These are phyloP conservation scores for Onthophagus taurus DNA, from an alignment of 1,140 invertebrate species.

Conservation along the genomic window DNA sequence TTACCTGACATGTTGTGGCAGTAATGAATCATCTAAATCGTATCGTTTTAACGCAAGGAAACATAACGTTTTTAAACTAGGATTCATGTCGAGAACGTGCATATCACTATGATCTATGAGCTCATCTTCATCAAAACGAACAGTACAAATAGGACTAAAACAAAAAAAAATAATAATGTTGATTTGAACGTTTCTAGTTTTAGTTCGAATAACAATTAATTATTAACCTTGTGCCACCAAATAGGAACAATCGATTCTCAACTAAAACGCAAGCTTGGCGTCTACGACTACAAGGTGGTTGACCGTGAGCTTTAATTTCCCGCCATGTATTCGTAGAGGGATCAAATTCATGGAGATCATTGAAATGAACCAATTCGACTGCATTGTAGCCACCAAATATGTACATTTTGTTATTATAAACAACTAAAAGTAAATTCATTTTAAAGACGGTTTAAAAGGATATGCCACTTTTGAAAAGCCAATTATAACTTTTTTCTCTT, in stretches of 20 bases:
- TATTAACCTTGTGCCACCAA: conserved; percentile 74
- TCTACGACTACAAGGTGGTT: conserved; percentile 57
- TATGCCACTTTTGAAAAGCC: neutral
- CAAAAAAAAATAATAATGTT: too few species aligned
- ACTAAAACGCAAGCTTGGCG: conserved; percentile 70
- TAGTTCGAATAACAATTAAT: too few species aligned
- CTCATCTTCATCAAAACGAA: conserved; percentile 11
- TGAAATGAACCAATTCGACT: conserved; percentile 61
- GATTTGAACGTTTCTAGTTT: neutral
- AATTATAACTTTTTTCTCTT: too few species aligned
- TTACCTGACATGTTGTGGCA: conserved; percentile 55
- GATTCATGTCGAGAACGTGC: conserved; percentile 64
- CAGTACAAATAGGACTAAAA: conserved; percentile 12
- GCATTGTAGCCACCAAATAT: conserved; percentile 86
- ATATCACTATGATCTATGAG: conserved; percentile 70
- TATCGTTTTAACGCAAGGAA: conserved; percentile 53
- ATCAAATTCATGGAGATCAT: conserved; percentile 69
- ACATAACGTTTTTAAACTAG: conserved; percentile 58
- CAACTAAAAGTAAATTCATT: too few species aligned
- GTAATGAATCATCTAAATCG: conserved; percentile 48
- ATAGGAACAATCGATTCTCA: conserved; percentile 63
- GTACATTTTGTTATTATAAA: conserved; percentile 65
- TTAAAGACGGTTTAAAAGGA: too few species aligned
- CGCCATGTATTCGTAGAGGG: conserved; percentile 53
- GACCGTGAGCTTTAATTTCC: conserved; percentile 47